phyloP scores from a whole-genome alignment of 1,140 invertebrate species.

The Trichoplusia ni region DNA sequence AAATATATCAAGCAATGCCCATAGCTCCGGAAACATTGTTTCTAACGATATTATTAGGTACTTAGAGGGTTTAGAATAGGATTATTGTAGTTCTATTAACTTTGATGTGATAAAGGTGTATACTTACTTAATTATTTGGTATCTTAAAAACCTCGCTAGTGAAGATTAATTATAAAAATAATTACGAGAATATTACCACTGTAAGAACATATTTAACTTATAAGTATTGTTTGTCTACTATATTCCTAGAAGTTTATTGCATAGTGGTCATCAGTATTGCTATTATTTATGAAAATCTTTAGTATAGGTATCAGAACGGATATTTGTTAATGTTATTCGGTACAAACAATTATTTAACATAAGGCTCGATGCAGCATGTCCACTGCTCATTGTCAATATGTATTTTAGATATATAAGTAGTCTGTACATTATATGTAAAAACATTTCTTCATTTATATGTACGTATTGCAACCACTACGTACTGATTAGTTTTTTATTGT shows the following conservation, averaged over 20 bases:
- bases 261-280: slow-evolving; percentile 36
- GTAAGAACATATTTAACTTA: slow-evolving; percentile 23
- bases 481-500: slow-evolving; percentile 17
- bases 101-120: slow-evolving; percentile 41
- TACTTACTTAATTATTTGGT: slow-evolving; percentile 42
- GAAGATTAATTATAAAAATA: slow-evolving; percentile 11
- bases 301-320: slow-evolving; percentile 21
- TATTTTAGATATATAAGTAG: slow-evolving; percentile 18
- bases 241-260: slow-evolving; percentile 11
- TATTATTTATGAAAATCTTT: slow-evolving; percentile 33
- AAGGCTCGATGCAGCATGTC: slow-evolving; percentile 20
- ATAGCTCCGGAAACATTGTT: neutral
- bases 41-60: slow-evolving; percentile 18
- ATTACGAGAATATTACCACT: slow-evolving; percentile 19
- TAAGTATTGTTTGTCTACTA: slow-evolving; percentile 19
- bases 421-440: slow-evolving; percentile 22
- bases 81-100: slow-evolving; percentile 16
- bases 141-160: slow-evolving; percentile 39
- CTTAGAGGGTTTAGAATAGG: slow-evolving; percentile 26
- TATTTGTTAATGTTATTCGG: slow-evolving; percentile 27
- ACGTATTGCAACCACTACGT: slow-evolving; percentile 2
- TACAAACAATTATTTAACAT: slow-evolving; percentile 18
- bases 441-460: slow-evolving; percentile 12
- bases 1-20: neutral
- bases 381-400: slow-evolving; percentile 19